Base-by-base conservation (phyloP, 2,797 vertebrate genomes). In the Bradypodion pumilum region DNA sequence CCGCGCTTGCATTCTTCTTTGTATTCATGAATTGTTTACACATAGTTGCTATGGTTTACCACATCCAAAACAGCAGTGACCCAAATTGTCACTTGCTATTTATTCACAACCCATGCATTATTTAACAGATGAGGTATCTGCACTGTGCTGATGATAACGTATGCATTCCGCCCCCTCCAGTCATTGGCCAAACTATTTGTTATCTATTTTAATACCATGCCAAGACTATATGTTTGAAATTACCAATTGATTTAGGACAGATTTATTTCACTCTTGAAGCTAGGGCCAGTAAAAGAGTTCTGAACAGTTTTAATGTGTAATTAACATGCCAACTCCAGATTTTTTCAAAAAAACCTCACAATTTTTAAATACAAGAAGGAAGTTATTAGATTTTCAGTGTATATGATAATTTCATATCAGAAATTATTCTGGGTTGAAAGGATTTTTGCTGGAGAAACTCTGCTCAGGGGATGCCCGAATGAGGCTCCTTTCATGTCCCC, bases 281-380 rank as follows among this genome's bases (percentile, higher is more conserved):
- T 60, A 87, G 35, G 7, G 56, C 83, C 78, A 86, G 72, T 80
- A 90, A 85, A 87, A 19, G 27, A 74, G 52, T n/a, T 63, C 32
- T 81, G 82, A 84, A 29, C 7, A n/a, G 32, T 76, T 91, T 91
- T 60, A 78, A 60, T 46, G 75, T 70, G 1, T 76, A 91, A n/a
- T 83, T 87, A 70, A 85, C 66, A 60, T 15, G 86, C 23, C 40
- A 56, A 42, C 80, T 89, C 91, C 69, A 66, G n/a, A 85, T 78
- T 83, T 90, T 80, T n/a, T n/a, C n/a, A 59, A 78, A 8, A 80
- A 87, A 78, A 40, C 85, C 68, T n/a, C n/a, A n/a, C n/a, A n/a
- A n/a, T n/a, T 88, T 90, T 83, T 68, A 60, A 90, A n/a, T 80
- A 90, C 76, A 90, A 83, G 21, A 84, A 87, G 74, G 89, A 49